Evolutionary conservation across 2,113 vertebrate genomes (phyloP).

Genomic region (Colaptes auratus): DNA sequence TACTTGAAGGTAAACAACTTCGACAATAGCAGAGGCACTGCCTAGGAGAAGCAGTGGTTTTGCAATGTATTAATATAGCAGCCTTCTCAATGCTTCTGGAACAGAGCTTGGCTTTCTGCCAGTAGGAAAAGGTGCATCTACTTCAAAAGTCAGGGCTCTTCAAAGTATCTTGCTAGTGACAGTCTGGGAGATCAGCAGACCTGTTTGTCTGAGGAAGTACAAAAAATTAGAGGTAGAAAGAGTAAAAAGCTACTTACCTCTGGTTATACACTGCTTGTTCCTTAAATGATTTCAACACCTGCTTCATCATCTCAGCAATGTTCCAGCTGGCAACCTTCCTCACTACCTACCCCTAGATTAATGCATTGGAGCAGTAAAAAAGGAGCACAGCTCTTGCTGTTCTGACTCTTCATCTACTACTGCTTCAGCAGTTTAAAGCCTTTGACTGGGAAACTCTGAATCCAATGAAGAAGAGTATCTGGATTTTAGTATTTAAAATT

Average conservation of each 20-base stretch:
- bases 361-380: neutral
- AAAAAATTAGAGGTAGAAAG: neutral
- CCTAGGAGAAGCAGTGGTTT: neutral
- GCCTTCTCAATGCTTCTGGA: neutral
- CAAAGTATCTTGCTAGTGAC: neutral
- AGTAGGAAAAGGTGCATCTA: neutral
- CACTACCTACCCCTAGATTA: neutral
- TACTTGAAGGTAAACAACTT: neutral
- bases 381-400: neutral
- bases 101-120: neutral
- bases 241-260: slow-evolving; percentile 27
- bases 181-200: fast-evolving
- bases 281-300: neutral
- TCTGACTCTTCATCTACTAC: neutral
- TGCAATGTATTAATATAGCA: neutral
- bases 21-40: neutral
- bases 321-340: neutral
- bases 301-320: neutral
- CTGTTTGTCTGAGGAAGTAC: neutral
- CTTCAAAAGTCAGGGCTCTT: neutral
- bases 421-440: neutral
- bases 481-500: neutral
- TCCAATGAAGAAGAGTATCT: neutral
- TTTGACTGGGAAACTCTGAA: neutral
- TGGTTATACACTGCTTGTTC: neutral